phyloP scores from a whole-genome alignment of 2,888 invertebrate genomes.

The Tachina grossa region DNA sequence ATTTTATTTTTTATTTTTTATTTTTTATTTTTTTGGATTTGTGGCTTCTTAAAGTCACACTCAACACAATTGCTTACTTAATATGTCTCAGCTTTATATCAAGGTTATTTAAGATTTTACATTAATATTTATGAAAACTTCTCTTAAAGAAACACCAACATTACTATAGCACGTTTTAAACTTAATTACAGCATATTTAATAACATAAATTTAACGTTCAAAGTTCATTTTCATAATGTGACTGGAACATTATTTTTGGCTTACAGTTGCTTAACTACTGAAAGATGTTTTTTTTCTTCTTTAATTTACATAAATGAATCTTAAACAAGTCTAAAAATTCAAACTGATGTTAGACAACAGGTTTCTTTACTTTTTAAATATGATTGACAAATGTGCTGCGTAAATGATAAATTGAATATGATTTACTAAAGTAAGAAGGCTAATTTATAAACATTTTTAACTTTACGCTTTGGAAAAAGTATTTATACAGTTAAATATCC shows the following conservation, averaged over 20 bases:
- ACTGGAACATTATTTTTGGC: background rate
- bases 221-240: background rate
- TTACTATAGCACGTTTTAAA: background rate
- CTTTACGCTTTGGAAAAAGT: too few species aligned
- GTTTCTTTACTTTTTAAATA: background rate
- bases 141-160: too few species aligned
- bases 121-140: too few species aligned
- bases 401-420: background rate
- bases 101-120: too few species aligned
- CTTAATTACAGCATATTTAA: background rate
- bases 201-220: background rate
- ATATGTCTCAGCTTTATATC: too few species aligned
- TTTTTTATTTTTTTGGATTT: too few species aligned
- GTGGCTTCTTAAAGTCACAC: too few species aligned
- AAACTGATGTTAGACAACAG: background rate
- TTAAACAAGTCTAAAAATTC: background rate
- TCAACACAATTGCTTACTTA: too few species aligned
- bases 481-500: too few species aligned
- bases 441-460: background rate
- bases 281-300: background rate
- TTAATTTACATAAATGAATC: conserved; percentile 4
- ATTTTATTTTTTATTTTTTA: too few species aligned
- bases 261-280: background rate
- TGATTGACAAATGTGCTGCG: background rate
- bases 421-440: background rate